phyloP scores from a whole-genome alignment of 2,888 invertebrate genomes.

The Agriotes lineatus region DNA sequence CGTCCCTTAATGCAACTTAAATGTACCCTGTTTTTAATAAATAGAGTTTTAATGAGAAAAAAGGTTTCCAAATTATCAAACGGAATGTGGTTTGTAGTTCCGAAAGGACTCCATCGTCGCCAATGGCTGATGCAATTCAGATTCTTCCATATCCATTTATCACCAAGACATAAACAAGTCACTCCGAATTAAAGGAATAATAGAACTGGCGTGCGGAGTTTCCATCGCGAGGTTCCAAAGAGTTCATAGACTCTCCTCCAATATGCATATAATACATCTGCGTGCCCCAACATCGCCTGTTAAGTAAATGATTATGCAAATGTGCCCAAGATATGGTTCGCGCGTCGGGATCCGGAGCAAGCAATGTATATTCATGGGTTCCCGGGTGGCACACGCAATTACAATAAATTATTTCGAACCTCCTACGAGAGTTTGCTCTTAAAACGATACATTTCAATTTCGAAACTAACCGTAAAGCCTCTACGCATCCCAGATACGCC shows the following conservation, averaged over 20 bases:
- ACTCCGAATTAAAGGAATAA: too few species aligned
- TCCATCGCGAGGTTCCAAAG: neutral
- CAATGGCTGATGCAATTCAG: too few species aligned
- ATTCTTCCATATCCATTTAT: too few species aligned
- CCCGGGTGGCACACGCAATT: slow-evolving; percentile 39
- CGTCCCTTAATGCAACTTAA: too few species aligned
- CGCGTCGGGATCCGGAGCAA: slow-evolving; percentile 26
- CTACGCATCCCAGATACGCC: neutral
- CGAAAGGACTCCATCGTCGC: too few species aligned
- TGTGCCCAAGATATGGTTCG: slow-evolving; percentile 24
- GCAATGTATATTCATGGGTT: slow-evolving; percentile 39
- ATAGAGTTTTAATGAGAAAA: too few species aligned
- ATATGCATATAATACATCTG: slow-evolving; percentile 28
- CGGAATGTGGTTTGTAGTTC: too few species aligned
- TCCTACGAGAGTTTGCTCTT: slow-evolving; percentile 33
- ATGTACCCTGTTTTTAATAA: too few species aligned
- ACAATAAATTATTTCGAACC: slow-evolving; percentile 38
- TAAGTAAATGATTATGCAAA: slow-evolving; percentile 39
- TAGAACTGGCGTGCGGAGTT: neutral
- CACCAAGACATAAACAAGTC: too few species aligned
- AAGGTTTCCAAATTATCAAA: too few species aligned
- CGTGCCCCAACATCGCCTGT: slow-evolving; percentile 26
- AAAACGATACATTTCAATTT: slow-evolving; percentile 28
- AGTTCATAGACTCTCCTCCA: slow-evolving; percentile 10
- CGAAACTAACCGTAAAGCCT: neutral